Conservation (phyloP, 2,888 invertebrate species). For the Tiliacea aurago region DNA sequence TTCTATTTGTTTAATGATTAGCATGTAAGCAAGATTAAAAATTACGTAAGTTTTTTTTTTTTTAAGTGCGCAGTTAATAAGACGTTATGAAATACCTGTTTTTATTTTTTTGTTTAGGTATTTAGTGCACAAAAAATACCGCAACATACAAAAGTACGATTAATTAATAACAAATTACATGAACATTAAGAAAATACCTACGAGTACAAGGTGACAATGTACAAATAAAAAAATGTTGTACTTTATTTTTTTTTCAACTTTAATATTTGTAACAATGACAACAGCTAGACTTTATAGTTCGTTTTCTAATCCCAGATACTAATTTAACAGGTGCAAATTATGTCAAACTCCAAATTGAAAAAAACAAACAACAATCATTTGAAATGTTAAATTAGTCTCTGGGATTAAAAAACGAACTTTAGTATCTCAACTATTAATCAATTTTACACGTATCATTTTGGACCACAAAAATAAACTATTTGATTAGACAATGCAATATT, state of each 20-base stretch:
- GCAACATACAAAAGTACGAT: background rate
- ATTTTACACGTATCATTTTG: background rate
- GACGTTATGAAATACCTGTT: background rate
- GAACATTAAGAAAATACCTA: background rate
- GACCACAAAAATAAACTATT: no score
- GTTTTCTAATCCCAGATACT: no score
- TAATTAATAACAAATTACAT: background rate
- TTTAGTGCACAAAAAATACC: background rate
- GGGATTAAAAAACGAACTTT: no score
- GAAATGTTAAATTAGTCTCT: no score
- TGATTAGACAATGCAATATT: background rate
- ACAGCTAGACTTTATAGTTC: no score
- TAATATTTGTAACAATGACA: no score
- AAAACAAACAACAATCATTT: no score
- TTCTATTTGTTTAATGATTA: slow-evolving; percentile 42
- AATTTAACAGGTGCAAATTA: no score
- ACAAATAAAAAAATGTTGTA: background rate
- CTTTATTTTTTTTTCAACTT: no score
- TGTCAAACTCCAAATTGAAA: no score
- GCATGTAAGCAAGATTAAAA: slow-evolving; percentile 29
- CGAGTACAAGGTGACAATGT: background rate
- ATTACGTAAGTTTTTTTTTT: background rate
- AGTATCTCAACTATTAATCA: background rate
- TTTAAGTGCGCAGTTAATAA: background rate
- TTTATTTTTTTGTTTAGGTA: no score